Base-by-base conservation (phyloP, 1,140 invertebrate species). In the Procambarus clarkii region DNA sequence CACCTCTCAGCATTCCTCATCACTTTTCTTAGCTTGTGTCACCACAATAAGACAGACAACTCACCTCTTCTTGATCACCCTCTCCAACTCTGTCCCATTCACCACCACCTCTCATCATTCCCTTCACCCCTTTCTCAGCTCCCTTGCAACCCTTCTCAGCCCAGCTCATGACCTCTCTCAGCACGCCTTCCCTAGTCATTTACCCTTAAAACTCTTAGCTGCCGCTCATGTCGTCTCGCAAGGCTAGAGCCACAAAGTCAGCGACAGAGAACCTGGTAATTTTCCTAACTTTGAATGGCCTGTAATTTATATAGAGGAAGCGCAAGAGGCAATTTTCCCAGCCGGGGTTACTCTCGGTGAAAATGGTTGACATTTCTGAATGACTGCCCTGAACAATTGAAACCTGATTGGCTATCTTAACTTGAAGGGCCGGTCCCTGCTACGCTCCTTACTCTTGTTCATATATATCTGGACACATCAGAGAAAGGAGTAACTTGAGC, bases 301-400 rank as follows among this genome's bases (percentile, higher is more conserved):
- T 34, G n/a, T 74, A 34, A 74, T 74, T 74, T 24, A 74, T 74
- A 74, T 74, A 74, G 24, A 74, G 24, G 69, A n/a, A 7, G 24
- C 69, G 69, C 69, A 74, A 24, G 24, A 69, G 69, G 24, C 69
- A 5, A 74, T 74, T 74, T 74, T 34, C 69, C 69, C 69, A 21
- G 69, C 8, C 34, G 69, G 64, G 69, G 15, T 34, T 8, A 24
- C 69, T 34, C 69, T 34, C 69, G 7, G 21, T 74, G 69, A 74
- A 74, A 74, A 74, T 74, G 24, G 69, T 74, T 74, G 24, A 74
- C 69, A 74, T 34, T 74, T 74, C 18, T 24, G 69, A n/a, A 74
- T 74, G 69, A 74, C 69, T 24, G 69, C 24, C 69, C n/a, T 34
- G 69, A n/a, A 74, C 69, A 74, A 74, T 34, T 11, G 69, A 34